Conservation (phyloP, 1,140 invertebrate genomes). For the Lycorma delicatula region DNA sequence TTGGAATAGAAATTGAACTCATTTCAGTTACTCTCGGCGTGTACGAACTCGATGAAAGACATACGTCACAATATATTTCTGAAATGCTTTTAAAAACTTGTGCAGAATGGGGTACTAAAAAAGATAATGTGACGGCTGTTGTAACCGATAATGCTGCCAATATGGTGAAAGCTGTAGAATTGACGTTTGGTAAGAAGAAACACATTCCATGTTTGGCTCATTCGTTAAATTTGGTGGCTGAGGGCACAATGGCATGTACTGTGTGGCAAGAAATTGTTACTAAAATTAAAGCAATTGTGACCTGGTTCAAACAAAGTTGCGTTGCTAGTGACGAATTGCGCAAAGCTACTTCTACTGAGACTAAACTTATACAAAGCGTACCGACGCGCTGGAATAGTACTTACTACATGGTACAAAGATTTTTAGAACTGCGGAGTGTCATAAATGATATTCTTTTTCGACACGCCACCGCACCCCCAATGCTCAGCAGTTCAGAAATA, state of each 20-base stretch:
- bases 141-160: constrained; percentile 39
- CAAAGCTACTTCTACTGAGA: constrained; percentile 7
- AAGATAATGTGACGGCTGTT: constrained; percentile 35
- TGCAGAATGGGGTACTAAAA: constrained; percentile 35
- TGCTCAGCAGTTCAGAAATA: constrained; percentile 14
- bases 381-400: constrained; percentile 35
- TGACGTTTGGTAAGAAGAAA: constrained; percentile 33
- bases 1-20: constrained; percentile 27
- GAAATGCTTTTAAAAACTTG: constrained; percentile 23
- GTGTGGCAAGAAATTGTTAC: constrained; percentile 5
- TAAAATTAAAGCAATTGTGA: constrained; percentile 23
- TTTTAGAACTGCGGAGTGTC: constrained; percentile 21
- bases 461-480: constrained; percentile 9
- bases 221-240: constrained; percentile 32
- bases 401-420: constrained; percentile 32
- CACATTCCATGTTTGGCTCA: constrained; percentile 39
- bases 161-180: constrained; percentile 33
- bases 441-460: constrained; percentile 14
- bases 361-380: constrained; percentile 30
- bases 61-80: constrained; percentile 27
- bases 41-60: constrained; percentile 19
- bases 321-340: constrained; percentile 23
- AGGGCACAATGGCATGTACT: not conserved
- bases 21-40: constrained; percentile 24
- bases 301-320: constrained; percentile 18